Percentiles rank a stretch among this genome's conserved stretches.
Evolutionary conservation across 2,888 invertebrate genomes (phyloP).

Genomic region (Hirudinaria manillensis): DNA sequence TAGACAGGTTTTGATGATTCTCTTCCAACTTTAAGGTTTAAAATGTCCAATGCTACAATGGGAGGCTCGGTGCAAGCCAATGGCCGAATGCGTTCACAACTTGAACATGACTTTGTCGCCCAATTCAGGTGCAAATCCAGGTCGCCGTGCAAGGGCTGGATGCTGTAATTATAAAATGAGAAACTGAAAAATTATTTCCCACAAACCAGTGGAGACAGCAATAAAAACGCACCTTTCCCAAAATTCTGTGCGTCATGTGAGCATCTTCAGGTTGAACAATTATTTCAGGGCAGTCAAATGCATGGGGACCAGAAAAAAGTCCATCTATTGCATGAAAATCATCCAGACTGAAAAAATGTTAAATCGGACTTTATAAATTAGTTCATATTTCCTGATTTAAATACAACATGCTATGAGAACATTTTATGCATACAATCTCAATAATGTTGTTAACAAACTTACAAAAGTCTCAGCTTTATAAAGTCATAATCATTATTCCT

Average conservation of each 20-base stretch:
- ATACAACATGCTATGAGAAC: constrained; percentile 42
- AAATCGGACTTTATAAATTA: too few relatives aligned
- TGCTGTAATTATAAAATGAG: constrained; percentile 31
- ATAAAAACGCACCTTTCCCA: neutral
- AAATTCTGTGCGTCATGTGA: neutral
- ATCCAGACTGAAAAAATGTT: neutral
- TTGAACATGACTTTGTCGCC: constrained; percentile 31
- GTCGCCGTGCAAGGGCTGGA: constrained; percentile 28
- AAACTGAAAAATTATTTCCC: neutral
- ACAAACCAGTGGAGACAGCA: neutral
- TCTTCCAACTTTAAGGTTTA: too few relatives aligned
- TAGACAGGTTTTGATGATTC: too few relatives aligned
- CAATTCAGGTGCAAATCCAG: constrained; percentile 34
- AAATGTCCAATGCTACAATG: too few relatives aligned
- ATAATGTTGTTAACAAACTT: constrained; percentile 11
- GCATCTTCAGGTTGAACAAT: neutral
- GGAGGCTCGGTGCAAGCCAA: too few relatives aligned
- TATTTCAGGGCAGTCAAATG: constrained; percentile 34
- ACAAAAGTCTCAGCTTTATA: constrained; percentile 29
- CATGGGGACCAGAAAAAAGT: constrained; percentile 18
- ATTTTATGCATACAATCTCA: neutral
- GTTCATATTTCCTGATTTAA: constrained; percentile 39
- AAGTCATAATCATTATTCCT: constrained; percentile 36
- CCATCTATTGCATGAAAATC: neutral
- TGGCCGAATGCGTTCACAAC: constrained; percentile 14